phyloP scores from a whole-genome alignment of 1,140 invertebrate species.

The Zaprionus vittiger region DNA sequence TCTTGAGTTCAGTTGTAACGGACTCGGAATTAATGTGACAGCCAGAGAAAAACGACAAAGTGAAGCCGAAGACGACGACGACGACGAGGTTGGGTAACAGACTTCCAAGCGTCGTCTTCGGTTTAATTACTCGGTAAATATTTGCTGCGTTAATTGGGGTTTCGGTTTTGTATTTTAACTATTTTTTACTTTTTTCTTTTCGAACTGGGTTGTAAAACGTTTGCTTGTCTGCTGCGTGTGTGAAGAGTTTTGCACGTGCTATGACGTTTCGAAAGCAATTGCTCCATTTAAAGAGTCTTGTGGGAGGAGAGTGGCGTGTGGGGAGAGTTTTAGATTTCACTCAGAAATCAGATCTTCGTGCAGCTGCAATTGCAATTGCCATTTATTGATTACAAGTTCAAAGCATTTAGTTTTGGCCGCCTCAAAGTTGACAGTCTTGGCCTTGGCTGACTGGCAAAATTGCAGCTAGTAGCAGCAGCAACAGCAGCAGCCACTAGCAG shows the following conservation, averaged over 20 bases:
- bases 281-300: constrained; percentile 29
- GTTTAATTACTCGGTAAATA: constrained; percentile 79
- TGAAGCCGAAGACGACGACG: not conserved
- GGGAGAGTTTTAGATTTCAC: not conserved
- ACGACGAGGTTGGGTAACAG: not conserved
- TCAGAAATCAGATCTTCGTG: constrained; percentile 37
- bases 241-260: constrained; percentile 43
- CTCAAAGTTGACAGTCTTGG: constrained; percentile 75
- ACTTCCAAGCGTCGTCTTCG: constrained; percentile 24
- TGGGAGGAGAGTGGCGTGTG: not conserved
- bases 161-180: constrained; percentile 34
- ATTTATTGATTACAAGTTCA: constrained; percentile 81
- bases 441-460: constrained; percentile 79
- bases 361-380: constrained; percentile 76
- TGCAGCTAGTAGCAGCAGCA: constrained; percentile 46
- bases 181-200: constrained; percentile 17
- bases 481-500: constrained; percentile 46
- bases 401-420: constrained; percentile 78
- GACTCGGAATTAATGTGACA: constrained; percentile 8
- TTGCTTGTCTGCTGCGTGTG: constrained; percentile 37
- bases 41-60: constrained; percentile 1
- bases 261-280: constrained; percentile 17
- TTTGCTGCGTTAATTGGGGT: constrained; percentile 77
- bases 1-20: not conserved
- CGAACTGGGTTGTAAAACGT: constrained; percentile 52